A percentile compares a stretch with the other conserved stretches of the same genome.
phyloP scores from a whole-genome alignment of 2,113 vertebrate genomes.

The Holacanthus passer region DNA sequence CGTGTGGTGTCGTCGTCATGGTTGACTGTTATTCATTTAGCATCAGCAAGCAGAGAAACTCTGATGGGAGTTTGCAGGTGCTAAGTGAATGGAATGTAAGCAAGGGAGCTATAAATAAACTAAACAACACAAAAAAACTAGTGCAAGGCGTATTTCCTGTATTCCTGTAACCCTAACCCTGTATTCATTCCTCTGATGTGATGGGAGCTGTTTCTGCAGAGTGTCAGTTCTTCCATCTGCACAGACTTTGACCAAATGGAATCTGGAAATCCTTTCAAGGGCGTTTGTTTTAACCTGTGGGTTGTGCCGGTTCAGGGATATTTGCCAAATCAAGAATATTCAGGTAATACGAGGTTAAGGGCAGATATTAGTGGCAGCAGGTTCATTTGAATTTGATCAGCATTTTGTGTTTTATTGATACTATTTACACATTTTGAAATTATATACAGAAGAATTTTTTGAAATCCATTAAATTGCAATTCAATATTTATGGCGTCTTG shows the following conservation, averaged over 20 bases:
- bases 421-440: not conserved
- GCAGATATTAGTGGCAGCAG: not conserved
- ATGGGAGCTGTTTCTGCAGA: constrained; percentile 12
- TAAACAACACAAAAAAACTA: constrained; percentile 1
- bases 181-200: not conserved
- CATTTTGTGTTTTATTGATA: not conserved
- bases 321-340: not conserved
- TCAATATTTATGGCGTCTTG: too few relatives aligned
- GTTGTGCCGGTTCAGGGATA: not conserved
- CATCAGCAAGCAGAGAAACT: constrained; percentile 31
- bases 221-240: constrained; percentile 3
- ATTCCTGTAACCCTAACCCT: too few relatives aligned
- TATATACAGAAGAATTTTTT: too few relatives aligned
- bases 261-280: not conserved
- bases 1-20: not conserved
- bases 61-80: constrained; percentile 16
- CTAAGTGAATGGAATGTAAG: constrained; percentile 22
- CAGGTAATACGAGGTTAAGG: not conserved
- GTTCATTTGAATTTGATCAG: not conserved
- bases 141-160: constrained; percentile 21
- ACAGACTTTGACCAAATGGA: not conserved
- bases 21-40: not conserved
- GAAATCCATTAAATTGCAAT: too few relatives aligned
- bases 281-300: not conserved
- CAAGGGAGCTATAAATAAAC: not conserved